phyloP scores from a whole-genome alignment of 2,113 vertebrate species.

The Urocolius indicus region DNA sequence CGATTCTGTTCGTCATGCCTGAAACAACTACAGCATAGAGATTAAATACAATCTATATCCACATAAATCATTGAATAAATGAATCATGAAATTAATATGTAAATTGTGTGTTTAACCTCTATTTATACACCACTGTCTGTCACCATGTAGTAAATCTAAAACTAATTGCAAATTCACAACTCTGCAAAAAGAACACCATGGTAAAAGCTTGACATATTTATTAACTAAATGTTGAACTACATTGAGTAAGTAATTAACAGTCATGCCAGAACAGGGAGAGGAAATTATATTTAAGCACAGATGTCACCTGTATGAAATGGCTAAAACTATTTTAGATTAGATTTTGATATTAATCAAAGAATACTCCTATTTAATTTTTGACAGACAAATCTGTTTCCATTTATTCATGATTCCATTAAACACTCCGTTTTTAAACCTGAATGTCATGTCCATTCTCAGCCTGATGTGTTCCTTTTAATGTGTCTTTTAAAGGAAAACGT shows the following conservation, averaged over 20 bases:
- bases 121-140: conserved; percentile 91
- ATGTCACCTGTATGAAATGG: conserved; percentile 82
- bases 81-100: conserved; percentile 97
- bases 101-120: conserved; percentile 95
- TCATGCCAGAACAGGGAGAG: conserved; percentile 79
- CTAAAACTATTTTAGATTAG: conserved; percentile 79
- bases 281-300: conserved; percentile 83
- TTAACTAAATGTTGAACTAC: conserved; percentile 91
- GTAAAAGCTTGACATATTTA: conserved; percentile 92
- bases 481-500: conserved; percentile 18
- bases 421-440: conserved; percentile 67
- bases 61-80: conserved; percentile 95
- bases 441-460: conserved; percentile 42
- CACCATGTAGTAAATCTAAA: conserved; percentile 91
- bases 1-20: conserved; percentile 81
- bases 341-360: conserved; percentile 80
- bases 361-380: conserved; percentile 77
- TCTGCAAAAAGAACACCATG: conserved; percentile 82
- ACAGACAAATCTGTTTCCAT: conserved; percentile 77
- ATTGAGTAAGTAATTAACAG: conserved; percentile 89
- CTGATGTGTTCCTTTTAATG: conserved; percentile 49
- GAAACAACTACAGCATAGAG: conserved; percentile 80
- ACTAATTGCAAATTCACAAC: conserved; percentile 91
- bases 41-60: conserved; percentile 91
- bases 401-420: conserved; percentile 78